Evolutionary conservation across 2,888 invertebrate genomes (phyloP), one percentile per base, ranked within the genome.

Genomic region (Abrostola tripartita): DNA sequence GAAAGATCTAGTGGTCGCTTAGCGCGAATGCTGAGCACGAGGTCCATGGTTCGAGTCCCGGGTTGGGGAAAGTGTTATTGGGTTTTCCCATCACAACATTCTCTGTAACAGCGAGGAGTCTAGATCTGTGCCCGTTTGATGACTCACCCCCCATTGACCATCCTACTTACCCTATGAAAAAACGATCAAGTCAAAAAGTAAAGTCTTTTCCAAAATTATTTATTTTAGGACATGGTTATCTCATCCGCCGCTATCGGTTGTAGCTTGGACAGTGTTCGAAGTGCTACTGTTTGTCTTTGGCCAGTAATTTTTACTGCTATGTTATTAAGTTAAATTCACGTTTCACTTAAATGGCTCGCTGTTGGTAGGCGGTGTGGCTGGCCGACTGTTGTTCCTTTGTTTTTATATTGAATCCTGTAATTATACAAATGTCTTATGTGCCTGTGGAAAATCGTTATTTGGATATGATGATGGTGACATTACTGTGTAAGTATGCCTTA

Each of bases 251-350:
- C 69, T 63, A 10, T 1, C 35, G 53, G 42, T 50, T 12, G 6
- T 38, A 10, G 49, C 52, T 62, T 47, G 37, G 1, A 47, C 38
- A 12, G 10, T 9, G 0, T 11, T 11, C 40, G 57, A 54, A 47
- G 51, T 61, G 74, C 77, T 77, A 74, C 78, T 78, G 79, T 79
- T 72, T 79, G 72, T 59, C 56, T 68, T 68, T 12, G 44, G 53
- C 41, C 55, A 35, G 53, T 65, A 63, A 76, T 79, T 77, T 79
- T 79, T 74, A 79, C 78, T 68, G 78, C 72, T 72, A 77, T 57
- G 64, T 66, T 64, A 76, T 72, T 74, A 70, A 65, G 72, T 79
- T 68, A 51, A 62, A 72, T 72, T 68, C 70, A 73, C 77, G 72
- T 77, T 54, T 67, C 41, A 59, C 74, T 68, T 37, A 53, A 67